A percentile compares a stretch with the other conserved stretches of the same genome.
phyloP scores from a whole-genome alignment of 2,113 vertebrate genomes.

The Hoplias malabaricus region DNA sequence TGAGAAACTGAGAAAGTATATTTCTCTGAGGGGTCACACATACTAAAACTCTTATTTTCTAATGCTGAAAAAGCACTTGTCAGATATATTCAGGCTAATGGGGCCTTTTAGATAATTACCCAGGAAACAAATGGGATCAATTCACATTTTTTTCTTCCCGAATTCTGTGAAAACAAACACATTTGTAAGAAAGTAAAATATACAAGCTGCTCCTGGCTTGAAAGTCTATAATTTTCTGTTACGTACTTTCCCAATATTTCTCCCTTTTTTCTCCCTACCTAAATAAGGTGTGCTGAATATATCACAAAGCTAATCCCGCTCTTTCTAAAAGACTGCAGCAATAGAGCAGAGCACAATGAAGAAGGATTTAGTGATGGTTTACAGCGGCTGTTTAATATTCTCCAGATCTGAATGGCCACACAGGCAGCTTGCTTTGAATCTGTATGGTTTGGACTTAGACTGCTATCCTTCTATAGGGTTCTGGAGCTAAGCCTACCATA shows the following conservation, averaged over 20 bases:
- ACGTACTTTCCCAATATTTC: not conserved
- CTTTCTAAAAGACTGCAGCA: not conserved
- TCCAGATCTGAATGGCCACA: constrained; percentile 33
- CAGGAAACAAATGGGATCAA: constrained; percentile 46
- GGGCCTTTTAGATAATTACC: constrained; percentile 29
- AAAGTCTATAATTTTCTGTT: constrained; percentile 14
- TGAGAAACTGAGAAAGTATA: not conserved
- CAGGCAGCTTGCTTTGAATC: constrained; percentile 8
- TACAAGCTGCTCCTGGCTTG: constrained; percentile 7
- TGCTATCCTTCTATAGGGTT: constrained; percentile 23
- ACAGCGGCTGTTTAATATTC: constrained; percentile 27
- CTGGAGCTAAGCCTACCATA: constrained; percentile 40
- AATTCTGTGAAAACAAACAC: constrained; percentile 25
- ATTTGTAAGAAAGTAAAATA: constrained; percentile 37
- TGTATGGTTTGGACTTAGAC: constrained; percentile 32
- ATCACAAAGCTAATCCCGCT: not conserved
- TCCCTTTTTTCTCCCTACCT: not conserved
- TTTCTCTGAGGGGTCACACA: not conserved
- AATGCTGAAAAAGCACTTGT: not conserved
- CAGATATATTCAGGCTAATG: not conserved
- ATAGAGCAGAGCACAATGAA: not conserved
- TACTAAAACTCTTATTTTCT: not conserved
- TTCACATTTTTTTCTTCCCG: not conserved
- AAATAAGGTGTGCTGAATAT: not conserved
- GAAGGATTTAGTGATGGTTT: constrained; percentile 24